These are phyloP conservation scores for Heterohyrax brucei DNA, from an alignment of 2,797 vertebrate species.

Conservation along the genomic window DNA sequence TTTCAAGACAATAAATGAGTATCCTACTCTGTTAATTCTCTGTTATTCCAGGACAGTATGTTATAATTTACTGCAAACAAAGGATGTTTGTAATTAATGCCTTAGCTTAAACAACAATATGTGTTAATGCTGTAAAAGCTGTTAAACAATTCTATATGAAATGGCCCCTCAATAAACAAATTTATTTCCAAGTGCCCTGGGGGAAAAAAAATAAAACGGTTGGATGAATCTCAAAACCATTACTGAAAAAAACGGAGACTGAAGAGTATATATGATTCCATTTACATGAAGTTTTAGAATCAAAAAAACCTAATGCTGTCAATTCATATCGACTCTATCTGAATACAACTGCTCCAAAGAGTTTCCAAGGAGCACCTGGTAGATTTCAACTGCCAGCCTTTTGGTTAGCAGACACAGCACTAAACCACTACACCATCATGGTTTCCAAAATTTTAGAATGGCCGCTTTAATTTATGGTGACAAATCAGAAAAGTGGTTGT, in stretches of 20 bases:
- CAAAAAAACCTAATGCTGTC: no score
- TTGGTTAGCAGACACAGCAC: no score
- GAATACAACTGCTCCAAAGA: no score
- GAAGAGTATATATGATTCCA: not conserved
- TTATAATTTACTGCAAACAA: constrained; percentile 33
- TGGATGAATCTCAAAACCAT: constrained; percentile 45
- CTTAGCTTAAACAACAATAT: constrained; percentile 51
- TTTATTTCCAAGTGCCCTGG: constrained; percentile 46
- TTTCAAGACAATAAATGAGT: constrained; percentile 7
- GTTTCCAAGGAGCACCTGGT: no score
- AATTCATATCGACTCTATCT: no score
- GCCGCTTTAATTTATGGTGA: not conserved
- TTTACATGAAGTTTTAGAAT: constrained; percentile 33
- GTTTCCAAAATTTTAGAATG: no score
- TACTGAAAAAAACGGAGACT: constrained; percentile 17
- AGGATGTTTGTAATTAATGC: not conserved
- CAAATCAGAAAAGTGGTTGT: not conserved
- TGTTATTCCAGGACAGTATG: not conserved
- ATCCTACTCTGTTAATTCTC: not conserved
- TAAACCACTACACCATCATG: no score
- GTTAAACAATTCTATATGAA: constrained; percentile 34
- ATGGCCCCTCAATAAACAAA: constrained; percentile 58
- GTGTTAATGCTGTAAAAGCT: constrained; percentile 9
- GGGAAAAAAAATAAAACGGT: no score
- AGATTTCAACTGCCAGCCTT: no score